Evolutionary conservation across 2,888 invertebrate species (phyloP).

Genomic region (Galeopsomyia nigrocyanea): DNA sequence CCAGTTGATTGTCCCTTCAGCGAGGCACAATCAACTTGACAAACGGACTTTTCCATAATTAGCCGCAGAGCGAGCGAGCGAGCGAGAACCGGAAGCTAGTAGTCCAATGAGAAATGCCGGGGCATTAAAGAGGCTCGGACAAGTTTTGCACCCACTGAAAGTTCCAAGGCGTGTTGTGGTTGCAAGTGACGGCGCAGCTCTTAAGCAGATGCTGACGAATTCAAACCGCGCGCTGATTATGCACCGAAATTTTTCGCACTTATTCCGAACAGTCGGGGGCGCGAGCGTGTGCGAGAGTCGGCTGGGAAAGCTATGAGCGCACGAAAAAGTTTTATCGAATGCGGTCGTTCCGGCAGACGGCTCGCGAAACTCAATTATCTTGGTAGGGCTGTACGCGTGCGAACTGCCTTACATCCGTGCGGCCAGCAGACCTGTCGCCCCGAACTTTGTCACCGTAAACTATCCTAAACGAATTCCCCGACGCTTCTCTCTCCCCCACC

Average conservation of each 20-base stretch:
- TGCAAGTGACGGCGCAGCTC: not conserved
- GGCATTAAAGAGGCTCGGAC: constrained; percentile 49
- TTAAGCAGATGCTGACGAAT: constrained; percentile 11
- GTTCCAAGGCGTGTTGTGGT: too few species aligned
- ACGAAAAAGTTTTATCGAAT: constrained; percentile 60
- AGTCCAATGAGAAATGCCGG: constrained; percentile 46
- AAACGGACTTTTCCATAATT: constrained; percentile 41
- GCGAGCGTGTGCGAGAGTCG: too few species aligned
- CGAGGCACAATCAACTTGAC: constrained; percentile 12
- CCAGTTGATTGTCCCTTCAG: too few species aligned
- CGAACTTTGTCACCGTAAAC: constrained; percentile 51
- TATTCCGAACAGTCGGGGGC: not conserved
- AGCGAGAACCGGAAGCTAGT: constrained; percentile 5
- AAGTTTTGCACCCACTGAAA: constrained; percentile 2
- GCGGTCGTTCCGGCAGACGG: constrained; percentile 52
- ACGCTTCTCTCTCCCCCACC: constrained; percentile 29
- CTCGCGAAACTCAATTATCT: constrained; percentile 58
- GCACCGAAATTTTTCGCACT: constrained; percentile 25
- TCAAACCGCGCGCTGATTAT: constrained; percentile 21
- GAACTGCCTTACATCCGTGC: constrained; percentile 1
- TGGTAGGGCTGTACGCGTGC: constrained; percentile 49
- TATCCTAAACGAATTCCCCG: constrained; percentile 59
- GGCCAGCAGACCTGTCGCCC: not conserved
- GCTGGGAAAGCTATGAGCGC: not conserved
- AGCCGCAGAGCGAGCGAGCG: constrained; percentile 12